Conservation (phyloP, 2,113 vertebrate species). For the Bufo bufo region DNA sequence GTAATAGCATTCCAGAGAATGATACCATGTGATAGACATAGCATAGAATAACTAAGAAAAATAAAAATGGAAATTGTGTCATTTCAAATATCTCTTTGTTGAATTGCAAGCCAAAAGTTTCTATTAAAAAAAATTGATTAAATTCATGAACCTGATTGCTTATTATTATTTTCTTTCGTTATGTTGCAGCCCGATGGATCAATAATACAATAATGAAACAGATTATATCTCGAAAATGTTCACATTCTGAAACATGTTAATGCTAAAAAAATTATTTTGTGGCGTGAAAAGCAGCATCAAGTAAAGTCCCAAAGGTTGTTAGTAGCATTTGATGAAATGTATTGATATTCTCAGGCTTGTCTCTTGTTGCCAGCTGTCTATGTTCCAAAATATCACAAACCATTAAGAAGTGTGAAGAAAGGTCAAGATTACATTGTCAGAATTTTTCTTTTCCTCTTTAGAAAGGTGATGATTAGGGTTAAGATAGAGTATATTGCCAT, state of each 20-base stretch:
- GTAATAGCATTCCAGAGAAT: too few species aligned
- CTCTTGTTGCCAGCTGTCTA: constrained; percentile 50
- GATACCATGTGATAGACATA: too few species aligned
- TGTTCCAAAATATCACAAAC: constrained; percentile 51
- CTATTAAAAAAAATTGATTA: background rate
- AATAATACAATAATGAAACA: constrained; percentile 40
- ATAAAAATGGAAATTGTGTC: too few species aligned
- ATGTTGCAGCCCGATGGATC: constrained; percentile 18
- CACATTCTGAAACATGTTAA: constrained; percentile 35
- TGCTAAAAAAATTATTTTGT: constrained; percentile 17
- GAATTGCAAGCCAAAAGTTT: background rate
- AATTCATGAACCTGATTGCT: constrained; percentile 34
- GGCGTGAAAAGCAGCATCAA: constrained; percentile 1
- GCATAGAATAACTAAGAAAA: too few species aligned
- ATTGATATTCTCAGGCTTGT: constrained; percentile 45
- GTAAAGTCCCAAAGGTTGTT: constrained; percentile 39
- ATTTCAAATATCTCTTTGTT: background rate
- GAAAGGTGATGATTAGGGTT: constrained; percentile 52
- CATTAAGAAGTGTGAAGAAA: constrained; percentile 53
- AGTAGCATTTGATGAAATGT: constrained; percentile 47
- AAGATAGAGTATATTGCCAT: constrained; percentile 48
- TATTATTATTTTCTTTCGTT: constrained; percentile 23
- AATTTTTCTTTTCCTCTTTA: constrained; percentile 33
- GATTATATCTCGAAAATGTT: constrained; percentile 45
- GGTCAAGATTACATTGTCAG: constrained; percentile 55